These are phyloP conservation scores for Trididemnum clinides DNA, from an alignment of 23 tunicate species.

Conservation along the genomic window DNA sequence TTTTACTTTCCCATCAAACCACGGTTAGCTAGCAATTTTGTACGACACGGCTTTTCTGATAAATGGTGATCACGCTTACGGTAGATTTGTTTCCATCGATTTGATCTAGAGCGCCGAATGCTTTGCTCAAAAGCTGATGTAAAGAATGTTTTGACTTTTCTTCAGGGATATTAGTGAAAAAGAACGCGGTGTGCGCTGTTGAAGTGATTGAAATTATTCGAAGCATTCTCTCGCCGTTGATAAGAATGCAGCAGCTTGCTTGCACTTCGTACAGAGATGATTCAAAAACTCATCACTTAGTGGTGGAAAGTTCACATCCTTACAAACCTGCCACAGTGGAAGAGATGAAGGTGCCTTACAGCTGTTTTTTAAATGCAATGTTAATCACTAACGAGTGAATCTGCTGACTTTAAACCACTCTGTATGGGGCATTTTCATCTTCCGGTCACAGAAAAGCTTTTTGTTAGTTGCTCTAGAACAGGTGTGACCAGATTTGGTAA, in stretches of 20 bases:
- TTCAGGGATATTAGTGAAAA: constrained; percentile 38
- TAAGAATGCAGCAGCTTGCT: constrained; percentile 37
- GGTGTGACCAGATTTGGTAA: background rate
- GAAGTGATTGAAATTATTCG: constrained; percentile 65
- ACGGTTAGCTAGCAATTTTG: too few relatives aligned
- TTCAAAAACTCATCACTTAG: constrained; percentile 27
- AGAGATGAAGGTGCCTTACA: constrained; percentile 44
- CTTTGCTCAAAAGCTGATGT: too few relatives aligned
- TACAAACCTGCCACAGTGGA: constrained; percentile 57
- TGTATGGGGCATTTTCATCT: too few relatives aligned
- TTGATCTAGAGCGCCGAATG: too few relatives aligned
- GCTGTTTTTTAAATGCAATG: background rate
- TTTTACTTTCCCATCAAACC: too few relatives aligned
- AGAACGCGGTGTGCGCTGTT: constrained; percentile 46
- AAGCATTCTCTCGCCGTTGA: constrained; percentile 58
- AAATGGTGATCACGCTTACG: too few relatives aligned
- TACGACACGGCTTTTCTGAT: too few relatives aligned
- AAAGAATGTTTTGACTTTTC: too few relatives aligned
- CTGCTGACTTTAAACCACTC: too few relatives aligned
- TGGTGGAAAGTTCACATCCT: constrained; percentile 74
- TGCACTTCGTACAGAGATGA: background rate
- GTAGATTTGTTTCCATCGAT: too few relatives aligned
- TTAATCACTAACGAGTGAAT: too few relatives aligned
- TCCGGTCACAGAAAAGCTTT: too few relatives aligned
- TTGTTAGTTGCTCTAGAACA: background rate